Base-by-base conservation (phyloP, 2,113 vertebrate species). In the Chaetodon trifascialis region DNA sequence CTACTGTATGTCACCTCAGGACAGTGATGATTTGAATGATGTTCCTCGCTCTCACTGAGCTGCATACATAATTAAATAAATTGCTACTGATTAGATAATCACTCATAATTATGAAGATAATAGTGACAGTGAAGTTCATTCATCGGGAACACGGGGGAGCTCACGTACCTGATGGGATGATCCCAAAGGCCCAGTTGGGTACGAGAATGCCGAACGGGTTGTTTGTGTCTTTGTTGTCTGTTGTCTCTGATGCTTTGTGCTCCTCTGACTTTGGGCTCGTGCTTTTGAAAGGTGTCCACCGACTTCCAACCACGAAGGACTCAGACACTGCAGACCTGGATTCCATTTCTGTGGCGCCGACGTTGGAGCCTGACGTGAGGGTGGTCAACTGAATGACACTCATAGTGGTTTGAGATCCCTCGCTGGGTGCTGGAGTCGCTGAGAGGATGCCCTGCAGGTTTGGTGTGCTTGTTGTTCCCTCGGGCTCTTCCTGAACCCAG, bases 141-240 rank as follows among this genome's bases (percentile, higher is more conserved):
- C 66, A 67, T 11, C 7, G 7, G 40, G 44, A 79, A 66, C n/a
- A 66, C 40, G 5, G 16, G 38, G 67, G 7, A 72, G 73, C 42
- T 71, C 52, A 87, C 94, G 4, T 91, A 95, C 94, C 94, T 94
- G 91, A 84, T 44, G 93, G 86, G 64, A 85, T 68, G 70, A 94
- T 73, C 34, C 87, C 89, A 17, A 91, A 89, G 42, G 91, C 78
- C 94, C 94, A 94, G 84, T 80, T 92, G 82, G 94, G 93, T 12
- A 86, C 51, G 0, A 93, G 54, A 3, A 91, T 71, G 11, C 73
- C 89, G 59, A 93, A 92, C 1, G 90, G 83, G 65, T 90, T 86
- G 83, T 36, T 82, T 46, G 62, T 14, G 10, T 74, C 81, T 58
- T 90, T 86, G 42, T 55, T 76, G 51, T 91, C 89, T 10, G 84